Base-by-base conservation (phyloP, 2,888 invertebrate species). In the Epinotia ramella region DNA sequence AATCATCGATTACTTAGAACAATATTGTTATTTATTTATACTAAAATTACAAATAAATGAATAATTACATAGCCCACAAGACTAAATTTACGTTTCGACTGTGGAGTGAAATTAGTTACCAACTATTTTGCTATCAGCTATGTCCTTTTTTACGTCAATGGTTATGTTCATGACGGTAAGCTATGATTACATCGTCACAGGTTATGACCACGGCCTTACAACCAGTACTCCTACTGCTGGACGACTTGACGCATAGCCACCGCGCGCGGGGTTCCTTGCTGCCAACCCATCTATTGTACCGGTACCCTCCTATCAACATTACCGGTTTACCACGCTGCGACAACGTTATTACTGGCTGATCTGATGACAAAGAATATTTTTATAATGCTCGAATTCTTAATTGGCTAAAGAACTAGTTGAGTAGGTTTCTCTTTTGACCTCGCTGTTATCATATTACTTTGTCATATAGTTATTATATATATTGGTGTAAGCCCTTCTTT, bases 291-390 rank as follows among this genome's bases (percentile, higher is more conserved):
- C 46, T 46, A 24, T 64, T 46, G 18, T 46, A 64, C 44, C 64
- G 44, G 46, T 46, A n/a, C 4, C 49, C 24, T 20, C 24, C 65
- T 28, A 65, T 13, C 64, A 64, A 44, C 44, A 64, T 44, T 24
- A 64, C 46, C 20, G 64, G 46, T 24, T 44, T 24, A 5, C 64
- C 64, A 16, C 20, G 20, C 20, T 7, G 64, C 20, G 64, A 64
- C 46, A 44, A 46, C 13, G 20, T 46, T 16, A 64, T 46, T n/a
- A 64, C 64, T 24, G 63, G 63, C 7, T 62, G 4, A 40, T 44
- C 86, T 84, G 80, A 62, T 73, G 77, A 24, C 44, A 70, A 66
- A n/a, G 16, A 28, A 16, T 33, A 3, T 33, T 62, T 28, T 44
- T 33, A 53, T 16, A 49, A n/a, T 12, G 11, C 9, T 18, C 18